These are phyloP conservation scores for Bufo bufo DNA, from an alignment of 2,113 vertebrate species.

Conservation along the genomic window DNA sequence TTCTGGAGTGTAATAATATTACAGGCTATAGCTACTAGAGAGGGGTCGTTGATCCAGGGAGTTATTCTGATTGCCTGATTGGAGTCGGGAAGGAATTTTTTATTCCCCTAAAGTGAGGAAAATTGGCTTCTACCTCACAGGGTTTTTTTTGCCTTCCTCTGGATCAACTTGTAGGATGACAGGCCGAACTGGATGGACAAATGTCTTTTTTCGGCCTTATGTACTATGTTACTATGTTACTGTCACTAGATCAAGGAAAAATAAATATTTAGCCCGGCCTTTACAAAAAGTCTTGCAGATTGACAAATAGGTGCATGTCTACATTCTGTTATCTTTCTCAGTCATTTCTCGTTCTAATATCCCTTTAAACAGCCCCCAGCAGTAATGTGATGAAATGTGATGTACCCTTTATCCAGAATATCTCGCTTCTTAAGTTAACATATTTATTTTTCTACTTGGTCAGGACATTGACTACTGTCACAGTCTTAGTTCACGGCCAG, in stretches of 20 bases:
- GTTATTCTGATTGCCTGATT: too few relatives aligned
- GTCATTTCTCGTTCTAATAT: not conserved
- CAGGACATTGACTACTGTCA: constrained; percentile 33
- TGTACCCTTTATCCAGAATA: constrained; percentile 6
- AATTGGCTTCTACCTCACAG: too few relatives aligned
- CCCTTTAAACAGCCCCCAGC: not conserved
- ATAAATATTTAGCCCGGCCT: not conserved
- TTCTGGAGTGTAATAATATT: too few relatives aligned
- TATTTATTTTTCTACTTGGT: constrained; percentile 31
- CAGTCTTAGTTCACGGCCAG: constrained; percentile 45
- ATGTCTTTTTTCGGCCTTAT: too few relatives aligned
- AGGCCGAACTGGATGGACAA: too few relatives aligned
- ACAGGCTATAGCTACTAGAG: too few relatives aligned
- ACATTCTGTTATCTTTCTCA: not conserved
- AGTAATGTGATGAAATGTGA: not conserved
- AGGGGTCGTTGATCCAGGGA: too few relatives aligned
- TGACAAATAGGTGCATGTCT: not conserved
- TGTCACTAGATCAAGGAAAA: not conserved
- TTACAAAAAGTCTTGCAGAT: not conserved
- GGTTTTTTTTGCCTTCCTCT: too few relatives aligned
- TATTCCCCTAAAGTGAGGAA: too few relatives aligned
- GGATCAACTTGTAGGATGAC: too few relatives aligned
- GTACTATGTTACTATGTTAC: too few relatives aligned
- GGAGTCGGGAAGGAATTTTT: too few relatives aligned
- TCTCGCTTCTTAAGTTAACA: constrained; percentile 31